Percentiles rank a stretch among this genome's conserved stretches.
These are phyloP conservation scores for Malurus cyaneus DNA, from an alignment of 2,113 vertebrate genomes.

Conservation along the genomic window DNA sequence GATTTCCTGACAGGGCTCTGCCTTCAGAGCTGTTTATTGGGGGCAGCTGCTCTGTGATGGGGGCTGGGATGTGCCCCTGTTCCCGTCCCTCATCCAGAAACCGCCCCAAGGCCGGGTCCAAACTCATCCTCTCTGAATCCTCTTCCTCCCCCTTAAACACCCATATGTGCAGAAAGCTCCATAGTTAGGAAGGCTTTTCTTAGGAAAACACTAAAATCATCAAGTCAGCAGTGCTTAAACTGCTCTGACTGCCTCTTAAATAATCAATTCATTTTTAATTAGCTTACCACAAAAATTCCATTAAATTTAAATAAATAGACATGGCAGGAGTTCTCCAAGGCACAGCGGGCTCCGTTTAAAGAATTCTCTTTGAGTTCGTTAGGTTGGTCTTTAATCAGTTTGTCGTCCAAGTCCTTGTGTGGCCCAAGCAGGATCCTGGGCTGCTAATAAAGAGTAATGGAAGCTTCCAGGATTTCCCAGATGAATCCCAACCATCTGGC, in stretches of 20 bases:
- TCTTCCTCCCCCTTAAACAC: not conserved
- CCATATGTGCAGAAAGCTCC: not conserved
- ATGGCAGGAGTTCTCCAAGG: constrained; percentile 60
- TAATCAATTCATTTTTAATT: constrained; percentile 68
- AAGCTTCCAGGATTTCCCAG: not conserved
- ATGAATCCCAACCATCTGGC: not conserved
- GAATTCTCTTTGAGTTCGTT: constrained; percentile 60
- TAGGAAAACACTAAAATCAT: constrained; percentile 52
- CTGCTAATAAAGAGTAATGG: not conserved
- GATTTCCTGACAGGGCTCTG: not conserved
- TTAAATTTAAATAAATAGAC: constrained; percentile 66
- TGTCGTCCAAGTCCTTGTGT: constrained; percentile 21
- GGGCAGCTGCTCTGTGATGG: not conserved
- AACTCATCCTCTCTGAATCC: not conserved
- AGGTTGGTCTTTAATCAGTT: constrained; percentile 48
- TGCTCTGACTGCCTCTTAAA: constrained; percentile 61
- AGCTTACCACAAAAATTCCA: constrained; percentile 62
- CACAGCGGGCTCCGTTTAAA: constrained; percentile 42
- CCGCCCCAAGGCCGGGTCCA: accelerated
- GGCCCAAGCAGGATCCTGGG: constrained; percentile 19
- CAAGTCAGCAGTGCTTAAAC: constrained; percentile 53
- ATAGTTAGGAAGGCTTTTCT: not conserved
- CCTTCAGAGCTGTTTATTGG: not conserved
- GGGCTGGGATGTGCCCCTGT: not conserved
- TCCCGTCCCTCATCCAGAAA: not conserved